Base-by-base conservation (phyloP, 2,113 vertebrate genomes). In the Lanius collurio region DNA sequence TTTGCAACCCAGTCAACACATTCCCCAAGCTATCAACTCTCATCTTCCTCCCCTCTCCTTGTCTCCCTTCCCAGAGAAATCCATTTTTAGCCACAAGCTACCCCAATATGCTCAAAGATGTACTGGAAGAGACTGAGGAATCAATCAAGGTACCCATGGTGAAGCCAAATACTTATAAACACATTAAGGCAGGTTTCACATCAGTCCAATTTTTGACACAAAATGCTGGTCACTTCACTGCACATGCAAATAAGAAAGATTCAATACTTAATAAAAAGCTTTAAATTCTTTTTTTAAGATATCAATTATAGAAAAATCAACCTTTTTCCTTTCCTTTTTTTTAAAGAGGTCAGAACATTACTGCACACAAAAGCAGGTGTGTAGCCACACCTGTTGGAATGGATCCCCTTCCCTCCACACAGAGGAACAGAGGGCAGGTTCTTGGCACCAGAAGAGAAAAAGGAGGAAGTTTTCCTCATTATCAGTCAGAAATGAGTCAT, bases 261-360 rank as follows among this genome's bases (percentile, higher is more conserved):
- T 96, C 90, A 87, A 85, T 87, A 94, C 93, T 93, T 42, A 89
- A 94, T 94, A 97, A 96, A 95, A 97, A 97, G 89, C 73, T 94
- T 95, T 95, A 90, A 65, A 90, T 82, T 89, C 11, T 0, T 95
- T 87, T 89, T 93, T 92, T 35, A 93, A 93, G 94, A 62, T 97
- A 96, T 88, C 94, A 95, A 77, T 86, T 90, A 86, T 96, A 96
- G 92, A 96, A 97, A 96, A 97, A 96, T 96, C 93, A 96, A 95
- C 65, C 73, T 88, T 86, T 83, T 83, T 67, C 47, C 41, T 83
- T 88, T 87, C 19, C 71, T 68, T 53, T 84, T 85, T 82, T 93
- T 87, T 80, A 59, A 91, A 92, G 93, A 95, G 85, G 89, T 92
- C 92, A 88, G 94, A 92, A 93, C 85, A 91, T 93, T 73, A 84